These are phyloP conservation scores for Limnephilus auricula DNA, from an alignment of 2,888 invertebrate genomes.

Conservation along the genomic window DNA sequence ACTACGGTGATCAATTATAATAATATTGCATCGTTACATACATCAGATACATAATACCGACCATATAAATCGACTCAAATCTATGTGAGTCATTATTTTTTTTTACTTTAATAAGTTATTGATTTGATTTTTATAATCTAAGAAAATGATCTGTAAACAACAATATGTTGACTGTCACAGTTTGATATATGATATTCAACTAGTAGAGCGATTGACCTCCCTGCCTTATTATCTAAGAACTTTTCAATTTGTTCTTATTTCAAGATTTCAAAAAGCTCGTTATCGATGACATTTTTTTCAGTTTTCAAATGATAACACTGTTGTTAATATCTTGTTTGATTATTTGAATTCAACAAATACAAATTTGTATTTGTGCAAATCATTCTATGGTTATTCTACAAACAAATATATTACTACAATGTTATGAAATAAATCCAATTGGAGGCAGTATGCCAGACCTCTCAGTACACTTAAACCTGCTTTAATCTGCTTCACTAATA, in stretches of 20 bases:
- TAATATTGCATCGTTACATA: background rate
- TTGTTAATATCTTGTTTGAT: background rate
- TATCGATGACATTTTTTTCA: background rate
- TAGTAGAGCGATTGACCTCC: background rate
- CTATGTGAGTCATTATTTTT: no score
- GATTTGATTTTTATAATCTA: no score
- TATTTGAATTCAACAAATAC: background rate
- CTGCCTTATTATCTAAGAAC: background rate
- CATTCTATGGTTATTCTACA: background rate
- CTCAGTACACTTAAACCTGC: background rate
- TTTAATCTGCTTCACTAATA: background rate
- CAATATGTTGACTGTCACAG: background rate
- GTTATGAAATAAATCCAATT: background rate
- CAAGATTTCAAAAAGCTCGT: no score
- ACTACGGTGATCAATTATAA: background rate
- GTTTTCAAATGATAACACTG: background rate
- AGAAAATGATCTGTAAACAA: no score
- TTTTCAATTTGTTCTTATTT: no score
- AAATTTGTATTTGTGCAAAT: background rate
- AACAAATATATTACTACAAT: background rate
- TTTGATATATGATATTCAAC: background rate
- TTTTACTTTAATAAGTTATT: no score
- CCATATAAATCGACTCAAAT: no score
- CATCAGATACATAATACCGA: background rate
- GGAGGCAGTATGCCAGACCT: background rate